Base-by-base conservation (phyloP, 2,888 invertebrate genomes). In the Ferrisia virgata region DNA sequence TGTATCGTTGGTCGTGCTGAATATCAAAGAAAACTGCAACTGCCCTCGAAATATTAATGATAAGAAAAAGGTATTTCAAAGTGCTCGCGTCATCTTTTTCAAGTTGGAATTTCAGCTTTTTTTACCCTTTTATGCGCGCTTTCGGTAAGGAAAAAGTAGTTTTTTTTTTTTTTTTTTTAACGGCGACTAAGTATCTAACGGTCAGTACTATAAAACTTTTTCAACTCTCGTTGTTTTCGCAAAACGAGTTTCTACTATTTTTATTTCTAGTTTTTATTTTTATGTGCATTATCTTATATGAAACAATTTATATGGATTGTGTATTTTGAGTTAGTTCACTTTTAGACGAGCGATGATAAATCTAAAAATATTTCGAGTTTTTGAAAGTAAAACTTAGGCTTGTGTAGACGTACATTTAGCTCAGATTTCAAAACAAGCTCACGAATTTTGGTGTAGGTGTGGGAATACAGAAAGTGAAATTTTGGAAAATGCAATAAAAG, bases 21-120 rank as follows among this genome's bases (percentile, higher is more conserved):
- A 76, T 76, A 76, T 76, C 72, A 76, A 76, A 76, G 72, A 76
- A 76, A 76, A 76, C 28, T 76, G 72, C 72, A 76, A 76, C 72
- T 76, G 72, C 36, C 72, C 72, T 76, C 72, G 72, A 76, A 76
- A 76, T 76, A 76, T 76, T 76, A 76, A 76, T 76, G 72, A 76
- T 76, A 76, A 36, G 72, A 36, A 76, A 36, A 76, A 76, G 36
- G 72, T 76, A 76, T 36, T 76, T 69, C 69, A 69, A 69, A 69
- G 72, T 76, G 72, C 72, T 76, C 72, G 72, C 72, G 72, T 76
- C 72, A 36, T 76, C 72, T 36, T 76, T 36, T 76, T 76, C 36
- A 18, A 33, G 36, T 33, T 76, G 36, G 33, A 69, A 69, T 69
- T 69, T 31, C 31, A 69, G 31, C 31, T 76, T 64, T 64, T 64